Base-by-base conservation (phyloP, 2,888 invertebrate species). In the Drosophila atroscutellata region DNA sequence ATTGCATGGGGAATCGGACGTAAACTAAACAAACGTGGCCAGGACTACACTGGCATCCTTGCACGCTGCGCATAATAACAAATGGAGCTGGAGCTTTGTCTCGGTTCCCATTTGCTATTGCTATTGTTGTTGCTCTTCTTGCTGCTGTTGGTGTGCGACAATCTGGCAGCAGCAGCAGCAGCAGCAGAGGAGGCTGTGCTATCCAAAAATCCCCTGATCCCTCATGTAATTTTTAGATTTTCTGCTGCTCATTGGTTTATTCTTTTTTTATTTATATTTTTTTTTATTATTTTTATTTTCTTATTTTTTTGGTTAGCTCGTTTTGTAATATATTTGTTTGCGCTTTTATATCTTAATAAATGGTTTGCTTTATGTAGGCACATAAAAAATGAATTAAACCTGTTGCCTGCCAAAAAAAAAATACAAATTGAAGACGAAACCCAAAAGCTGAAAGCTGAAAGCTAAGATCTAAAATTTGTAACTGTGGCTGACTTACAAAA, bases 141-240 rank as follows among this genome's bases (percentile, higher is more conserved):
- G 63, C 20, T 72, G 59, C 36, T 72, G 63, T 51, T 70, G 58
- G 28, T 61, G 51, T 74, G 68, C 80, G 86, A 82, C 75, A 81
- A 77, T 72, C 73, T 73, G 60, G 57, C 62, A 60, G 55, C 28
- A 36, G 24, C 18, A 24, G 18, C 11, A 49, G 9, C 26, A 30
- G 30, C 20, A 20, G 15, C 13, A 52, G 50, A 51, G 68, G 70
- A 77, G 81, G 66, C 75, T 63, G 60, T 81, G 75, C 72, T 67
- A 76, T 80, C 75, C 73, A 77, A 82, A 84, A 90, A 78, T 86
- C 92, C 91, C 92, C 72, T 72, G 84, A 87, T 92, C 92, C 92
- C 92, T 90, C 88, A 92, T 90, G 92, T 92, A 92, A 92, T 92
- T 92, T 92, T 90, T 89, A 90, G 86, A 88, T 90, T 91, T 90